Conservation (phyloP, 2,113 vertebrate species). For the Hepsetus odoe region DNA sequence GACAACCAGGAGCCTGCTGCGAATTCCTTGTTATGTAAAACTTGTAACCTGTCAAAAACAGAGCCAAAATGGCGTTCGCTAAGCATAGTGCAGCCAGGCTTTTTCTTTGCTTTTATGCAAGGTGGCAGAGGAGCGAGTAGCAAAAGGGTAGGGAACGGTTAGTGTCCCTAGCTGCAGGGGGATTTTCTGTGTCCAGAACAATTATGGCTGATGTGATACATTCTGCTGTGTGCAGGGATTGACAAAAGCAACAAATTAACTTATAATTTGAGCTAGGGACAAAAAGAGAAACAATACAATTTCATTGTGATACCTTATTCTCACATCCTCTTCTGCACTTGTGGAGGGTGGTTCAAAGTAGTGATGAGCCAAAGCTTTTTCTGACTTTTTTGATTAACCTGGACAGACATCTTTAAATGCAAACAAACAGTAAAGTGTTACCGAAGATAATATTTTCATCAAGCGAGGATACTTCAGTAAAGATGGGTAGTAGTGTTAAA, state of each 20-base stretch:
- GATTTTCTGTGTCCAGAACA: constrained; percentile 69
- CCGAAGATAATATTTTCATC: too few species aligned
- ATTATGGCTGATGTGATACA: constrained; percentile 74
- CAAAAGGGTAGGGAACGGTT: constrained; percentile 60
- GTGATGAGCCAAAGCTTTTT: too few species aligned
- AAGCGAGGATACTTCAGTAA: too few species aligned
- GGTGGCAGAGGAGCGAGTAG: constrained; percentile 60
- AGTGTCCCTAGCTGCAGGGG: constrained; percentile 67
- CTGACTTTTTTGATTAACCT: too few species aligned
- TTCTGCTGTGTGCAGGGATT: constrained; percentile 67
- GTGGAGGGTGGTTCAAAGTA: too few species aligned
- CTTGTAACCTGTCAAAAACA: constrained; percentile 44
- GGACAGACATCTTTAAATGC: too few species aligned
- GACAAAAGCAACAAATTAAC: constrained; percentile 74
- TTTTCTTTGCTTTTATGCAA: constrained; percentile 66
- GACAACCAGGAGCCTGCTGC: constrained; percentile 39
- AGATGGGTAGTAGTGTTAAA: too few species aligned
- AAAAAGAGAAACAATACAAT: constrained; percentile 47
- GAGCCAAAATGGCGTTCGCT: constrained; percentile 42
- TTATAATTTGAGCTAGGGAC: constrained; percentile 61
- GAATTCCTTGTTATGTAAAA: constrained; percentile 55
- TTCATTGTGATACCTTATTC: constrained; percentile 61
- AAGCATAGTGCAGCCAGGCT: constrained; percentile 29
- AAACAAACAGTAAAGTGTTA: too few species aligned
- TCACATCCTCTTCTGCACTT: constrained; percentile 56